Conservation (phyloP, 1,140 invertebrate species). For the Pollicipes pollicipes region DNA sequence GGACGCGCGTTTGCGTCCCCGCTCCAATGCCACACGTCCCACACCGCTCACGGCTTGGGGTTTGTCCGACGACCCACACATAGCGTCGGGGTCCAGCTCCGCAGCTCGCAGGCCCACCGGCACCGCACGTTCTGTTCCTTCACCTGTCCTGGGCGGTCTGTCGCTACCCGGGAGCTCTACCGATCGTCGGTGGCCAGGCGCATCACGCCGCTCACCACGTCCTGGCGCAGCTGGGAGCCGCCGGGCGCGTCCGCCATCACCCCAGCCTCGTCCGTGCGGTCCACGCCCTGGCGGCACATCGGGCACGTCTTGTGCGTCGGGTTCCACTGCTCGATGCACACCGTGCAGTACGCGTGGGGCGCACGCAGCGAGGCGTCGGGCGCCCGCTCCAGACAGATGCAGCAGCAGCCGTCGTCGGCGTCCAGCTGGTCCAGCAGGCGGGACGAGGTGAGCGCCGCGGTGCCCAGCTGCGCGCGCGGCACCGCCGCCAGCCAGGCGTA, state of each 20-base stretch:
- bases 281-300: constrained; percentile 40
- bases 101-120: too few species aligned
- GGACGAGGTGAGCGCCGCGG: background rate
- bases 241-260: constrained; percentile 43
- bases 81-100: too few species aligned
- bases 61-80: too few species aligned
- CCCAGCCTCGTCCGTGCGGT: constrained; percentile 45
- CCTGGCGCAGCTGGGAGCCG: constrained; percentile 37
- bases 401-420: constrained; percentile 29
- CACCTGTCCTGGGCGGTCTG: too few species aligned
- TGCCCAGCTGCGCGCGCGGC: background rate
- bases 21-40: too few species aligned
- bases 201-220: constrained; percentile 34
- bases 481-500: background rate
- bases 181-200: constrained; percentile 22
- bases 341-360: constrained; percentile 44
- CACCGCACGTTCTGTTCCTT: too few species aligned
- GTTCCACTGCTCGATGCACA: constrained; percentile 50
- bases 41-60: too few species aligned
- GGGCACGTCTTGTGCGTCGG: constrained; percentile 45
- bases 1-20: too few species aligned
- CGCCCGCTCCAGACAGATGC: constrained; percentile 47
- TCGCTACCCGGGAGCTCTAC: too few species aligned
- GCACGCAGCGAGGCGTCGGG: constrained; percentile 46
- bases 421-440: background rate